Percentiles rank a stretch among this genome's conserved stretches.
These are phyloP conservation scores for Unio delphinus DNA, from an alignment of 2,888 invertebrate species.

Conservation along the genomic window DNA sequence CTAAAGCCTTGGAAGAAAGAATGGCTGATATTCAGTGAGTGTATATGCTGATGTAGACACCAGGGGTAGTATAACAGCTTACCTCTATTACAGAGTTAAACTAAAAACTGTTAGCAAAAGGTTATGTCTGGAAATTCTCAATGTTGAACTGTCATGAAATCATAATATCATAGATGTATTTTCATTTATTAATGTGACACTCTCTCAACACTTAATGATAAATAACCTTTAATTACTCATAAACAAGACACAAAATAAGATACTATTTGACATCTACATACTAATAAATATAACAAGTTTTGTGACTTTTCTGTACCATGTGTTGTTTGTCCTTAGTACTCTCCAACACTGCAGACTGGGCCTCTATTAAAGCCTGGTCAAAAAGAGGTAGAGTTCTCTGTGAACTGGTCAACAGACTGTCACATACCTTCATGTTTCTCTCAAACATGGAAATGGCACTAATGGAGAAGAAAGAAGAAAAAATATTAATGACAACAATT, in stretches of 20 bases:
- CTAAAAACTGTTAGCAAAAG: no score
- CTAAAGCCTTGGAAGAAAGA: no score
- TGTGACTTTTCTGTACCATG: constrained; percentile 21
- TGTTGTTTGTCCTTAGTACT: constrained; percentile 65
- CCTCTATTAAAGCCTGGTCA: constrained; percentile 71
- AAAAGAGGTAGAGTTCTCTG: constrained; percentile 78
- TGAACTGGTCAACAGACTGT: constrained; percentile 80
- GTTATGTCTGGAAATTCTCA: no score
- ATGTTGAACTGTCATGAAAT: no score
- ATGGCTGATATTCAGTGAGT: no score
- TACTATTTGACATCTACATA: background rate
- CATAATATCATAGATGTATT: no score
- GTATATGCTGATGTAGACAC: no score
- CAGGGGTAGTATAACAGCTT: no score
- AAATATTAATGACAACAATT: background rate
- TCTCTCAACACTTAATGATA: no score
- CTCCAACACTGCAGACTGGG: constrained; percentile 75
- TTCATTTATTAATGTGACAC: no score
- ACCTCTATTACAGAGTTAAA: no score
- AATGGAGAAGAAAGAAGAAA: constrained; percentile 20
- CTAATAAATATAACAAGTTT: background rate
- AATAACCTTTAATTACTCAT: background rate
- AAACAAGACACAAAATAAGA: background rate
- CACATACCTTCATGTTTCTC: constrained; percentile 79
- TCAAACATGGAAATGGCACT: constrained; percentile 73